Evolutionary conservation across 2,113 vertebrate genomes (phyloP), one percentile per base, ranked within the genome.

Genomic region (Campylomormyrus tamandua): DNA sequence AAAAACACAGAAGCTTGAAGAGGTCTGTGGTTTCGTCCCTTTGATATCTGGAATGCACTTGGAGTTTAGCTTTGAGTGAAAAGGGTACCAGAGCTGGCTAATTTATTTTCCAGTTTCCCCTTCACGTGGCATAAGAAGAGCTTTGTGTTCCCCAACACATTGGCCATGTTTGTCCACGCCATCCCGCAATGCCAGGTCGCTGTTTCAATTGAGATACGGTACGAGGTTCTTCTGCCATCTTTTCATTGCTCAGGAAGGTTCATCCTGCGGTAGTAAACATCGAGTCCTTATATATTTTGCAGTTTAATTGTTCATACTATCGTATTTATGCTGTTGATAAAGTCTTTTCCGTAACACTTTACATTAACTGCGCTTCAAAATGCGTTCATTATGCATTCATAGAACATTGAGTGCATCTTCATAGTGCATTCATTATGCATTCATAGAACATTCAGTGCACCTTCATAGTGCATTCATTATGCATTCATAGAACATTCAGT

Each of bases 1-100:
- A 91, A 91, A 93, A 94, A 91, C 90, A 93, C 90, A 85, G 91
- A 92, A 90, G 90, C 93, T 92, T 88, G 91, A 93, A 92, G 92
- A 88, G 90, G 74, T 90, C 91, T 93, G 95, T 90, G 94, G 93
- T 94, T 80, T 93, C 92, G 53, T 24, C 85, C 89, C 93, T 94
- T 94, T 94, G 94, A 94, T 94, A 92, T 90, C 74, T 91, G 94
- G 93, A 94, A 95, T 94, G 92, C 91, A 91, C 90, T 91, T 93
- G 93, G 92, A 91, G 90, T 90, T 84, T 92, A 86, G 87, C 91
- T 88, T 83, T 58, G 88, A 87, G 50, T 87, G 70, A 90, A 89
- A 92, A 93, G 92, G 80, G 90, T 88, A 90, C 27, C 90, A 90
- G 89, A 77, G 27, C 24, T 86, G 89, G 62, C 83, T 70, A 87